phyloP scores from a whole-genome alignment of 2,113 vertebrate genomes.

The Sprattus sprattus region DNA sequence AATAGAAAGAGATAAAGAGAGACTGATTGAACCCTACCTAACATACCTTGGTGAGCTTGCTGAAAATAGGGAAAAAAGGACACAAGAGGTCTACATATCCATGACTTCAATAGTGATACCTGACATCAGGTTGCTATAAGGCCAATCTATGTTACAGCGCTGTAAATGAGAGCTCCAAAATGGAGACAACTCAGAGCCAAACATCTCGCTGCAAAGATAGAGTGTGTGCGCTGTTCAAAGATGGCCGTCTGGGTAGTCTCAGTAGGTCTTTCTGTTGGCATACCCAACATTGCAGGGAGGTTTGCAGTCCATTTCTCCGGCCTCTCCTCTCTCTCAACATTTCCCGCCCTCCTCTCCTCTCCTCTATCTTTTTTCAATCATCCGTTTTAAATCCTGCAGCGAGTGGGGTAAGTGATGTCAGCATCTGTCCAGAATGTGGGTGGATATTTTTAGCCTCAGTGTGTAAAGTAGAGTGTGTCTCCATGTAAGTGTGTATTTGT shows the following conservation, averaged over 20 bases:
- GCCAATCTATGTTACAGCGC: background rate
- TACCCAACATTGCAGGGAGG: background rate
- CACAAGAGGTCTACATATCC: background rate
- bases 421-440: slow-evolving; percentile 44
- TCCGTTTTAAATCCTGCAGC: slow-evolving; percentile 40
- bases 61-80: background rate
- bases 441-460: slow-evolving; percentile 46
- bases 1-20: background rate
- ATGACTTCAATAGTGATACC: background rate
- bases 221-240: background rate
- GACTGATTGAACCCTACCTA: background rate
- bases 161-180: background rate
- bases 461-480: background rate
- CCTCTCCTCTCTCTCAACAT: background rate
- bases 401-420: slow-evolving; percentile 43
- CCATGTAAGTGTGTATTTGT: too few relatives aligned
- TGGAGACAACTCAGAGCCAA: background rate
- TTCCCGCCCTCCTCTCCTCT: background rate
- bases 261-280: background rate
- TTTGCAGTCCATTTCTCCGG: background rate
- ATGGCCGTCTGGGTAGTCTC: background rate
- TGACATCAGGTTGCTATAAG: background rate
- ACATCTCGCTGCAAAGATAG: background rate
- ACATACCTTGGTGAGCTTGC: background rate
- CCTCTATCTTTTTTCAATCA: slow-evolving; percentile 35